Conservation (phyloP, 2,113 vertebrate species). For the Chascanopsetta lugubris region DNA sequence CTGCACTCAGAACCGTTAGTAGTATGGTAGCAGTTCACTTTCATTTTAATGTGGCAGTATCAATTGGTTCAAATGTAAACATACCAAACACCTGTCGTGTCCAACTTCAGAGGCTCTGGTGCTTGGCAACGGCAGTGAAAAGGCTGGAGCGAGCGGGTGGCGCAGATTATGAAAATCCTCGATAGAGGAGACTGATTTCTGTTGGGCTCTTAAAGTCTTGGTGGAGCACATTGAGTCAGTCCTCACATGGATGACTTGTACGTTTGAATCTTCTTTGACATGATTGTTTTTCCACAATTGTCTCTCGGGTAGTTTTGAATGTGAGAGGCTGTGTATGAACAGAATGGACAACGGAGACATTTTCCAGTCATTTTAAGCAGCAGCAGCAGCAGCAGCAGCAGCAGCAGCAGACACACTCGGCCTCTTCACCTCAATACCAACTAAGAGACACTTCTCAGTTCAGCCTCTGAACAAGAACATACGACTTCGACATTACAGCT, state of each 20-base stretch:
- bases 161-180: too few species aligned
- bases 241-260: too few species aligned
- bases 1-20: too few species aligned
- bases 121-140: not conserved
- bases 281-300: not conserved
- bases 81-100: too few species aligned
- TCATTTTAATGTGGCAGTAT: too few species aligned
- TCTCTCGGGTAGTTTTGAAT: conserved; percentile 6
- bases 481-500: not conserved
- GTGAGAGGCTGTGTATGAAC: conserved; percentile 20
- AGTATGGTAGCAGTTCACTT: too few species aligned
- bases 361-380: conserved; percentile 4
- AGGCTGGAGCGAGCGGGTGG: not conserved
- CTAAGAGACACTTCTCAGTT: conserved; percentile 6
- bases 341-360: conserved; percentile 30
- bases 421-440: conserved; percentile 23
- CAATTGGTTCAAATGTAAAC: too few species aligned
- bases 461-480: not conserved
- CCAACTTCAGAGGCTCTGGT: not conserved
- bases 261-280: too few species aligned
- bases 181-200: not conserved
- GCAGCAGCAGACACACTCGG: conserved; percentile 5
- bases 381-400: conserved; percentile 13
- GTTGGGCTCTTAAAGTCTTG: not conserved
- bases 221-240: too few species aligned